Percentiles rank a stretch among this genome's conserved stretches.
These are phyloP conservation scores for Xyliphius kryptos DNA, from an alignment of 2,113 vertebrate genomes.

Conservation along the genomic window DNA sequence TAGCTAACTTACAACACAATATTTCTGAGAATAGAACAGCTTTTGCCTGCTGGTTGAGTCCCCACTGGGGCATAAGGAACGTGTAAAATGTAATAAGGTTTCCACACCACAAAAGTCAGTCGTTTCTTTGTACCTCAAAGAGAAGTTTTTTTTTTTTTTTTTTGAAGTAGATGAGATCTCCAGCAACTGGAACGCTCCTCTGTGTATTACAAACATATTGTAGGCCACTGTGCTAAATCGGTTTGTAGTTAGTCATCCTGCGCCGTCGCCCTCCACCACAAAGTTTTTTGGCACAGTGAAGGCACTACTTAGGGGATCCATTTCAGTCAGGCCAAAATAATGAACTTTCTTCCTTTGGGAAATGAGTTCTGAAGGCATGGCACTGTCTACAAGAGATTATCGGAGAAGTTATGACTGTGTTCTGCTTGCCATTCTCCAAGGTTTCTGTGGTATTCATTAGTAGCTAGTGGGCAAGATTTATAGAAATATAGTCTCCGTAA, in stretches of 20 bases:
- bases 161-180: too few species aligned
- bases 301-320: slow-evolving; percentile 20
- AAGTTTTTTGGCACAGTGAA: slow-evolving; percentile 34
- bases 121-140: too few species aligned
- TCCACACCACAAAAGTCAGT: too few species aligned
- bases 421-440: not conserved
- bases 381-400: slow-evolving; percentile 7
- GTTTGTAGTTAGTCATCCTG: slow-evolving; percentile 38
- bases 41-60: too few species aligned
- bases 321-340: slow-evolving; percentile 25
- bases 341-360: slow-evolving; percentile 12
- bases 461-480: slow-evolving; percentile 1
- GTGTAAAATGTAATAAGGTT: too few species aligned
- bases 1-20: too few species aligned
- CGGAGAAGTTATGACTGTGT: slow-evolving; percentile 12
- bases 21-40: too few species aligned
- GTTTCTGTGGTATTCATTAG: slow-evolving; percentile 22
- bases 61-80: too few species aligned
- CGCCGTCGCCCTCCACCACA: slow-evolving; percentile 40
- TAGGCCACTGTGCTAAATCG: slow-evolving; percentile 37
- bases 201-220: slow-evolving; percentile 40
- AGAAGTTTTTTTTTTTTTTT: too few species aligned
- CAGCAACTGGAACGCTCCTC: too few species aligned
- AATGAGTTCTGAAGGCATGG: slow-evolving; percentile 26
- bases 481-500: slow-evolving; percentile 6